Conservation (phyloP, 2,113 vertebrate genomes). For the Dolichotis patagonum region DNA sequence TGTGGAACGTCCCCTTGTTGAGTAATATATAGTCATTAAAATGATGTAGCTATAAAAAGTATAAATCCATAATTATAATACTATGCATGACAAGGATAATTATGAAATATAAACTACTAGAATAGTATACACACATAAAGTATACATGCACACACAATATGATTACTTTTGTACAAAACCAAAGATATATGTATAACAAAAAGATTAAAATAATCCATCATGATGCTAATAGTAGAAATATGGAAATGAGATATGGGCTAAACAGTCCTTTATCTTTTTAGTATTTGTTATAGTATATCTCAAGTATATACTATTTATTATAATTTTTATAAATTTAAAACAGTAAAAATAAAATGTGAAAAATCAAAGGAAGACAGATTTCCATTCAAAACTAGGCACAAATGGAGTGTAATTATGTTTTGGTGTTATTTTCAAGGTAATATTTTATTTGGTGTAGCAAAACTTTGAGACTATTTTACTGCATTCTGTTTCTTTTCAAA, state of each 20-base stretch:
- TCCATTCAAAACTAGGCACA: neutral
- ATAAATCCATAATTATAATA: neutral
- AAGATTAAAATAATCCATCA: neutral
- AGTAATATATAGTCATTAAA: neutral
- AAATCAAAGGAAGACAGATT: neutral
- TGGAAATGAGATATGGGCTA: neutral
- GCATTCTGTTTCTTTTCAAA: slow-evolving; percentile 72
- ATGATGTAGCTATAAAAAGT: neutral
- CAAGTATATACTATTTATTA: neutral
- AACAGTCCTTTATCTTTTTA: neutral
- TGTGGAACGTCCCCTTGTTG: neutral
- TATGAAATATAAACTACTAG: neutral
- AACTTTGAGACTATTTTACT: neutral
- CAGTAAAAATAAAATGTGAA: slow-evolving; percentile 37
- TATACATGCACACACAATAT: neutral
- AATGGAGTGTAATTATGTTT: neutral
- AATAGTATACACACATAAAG: neutral
- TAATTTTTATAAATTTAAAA: neutral
- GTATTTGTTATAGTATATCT: neutral
- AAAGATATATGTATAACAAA: neutral
- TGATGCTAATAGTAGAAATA: neutral
- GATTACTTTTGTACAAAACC: neutral
- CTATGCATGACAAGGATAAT: neutral
- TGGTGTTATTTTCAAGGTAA: neutral
- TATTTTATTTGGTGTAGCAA: neutral